phyloP scores from a whole-genome alignment of 2,888 invertebrate species.

The Sycophila texana region DNA sequence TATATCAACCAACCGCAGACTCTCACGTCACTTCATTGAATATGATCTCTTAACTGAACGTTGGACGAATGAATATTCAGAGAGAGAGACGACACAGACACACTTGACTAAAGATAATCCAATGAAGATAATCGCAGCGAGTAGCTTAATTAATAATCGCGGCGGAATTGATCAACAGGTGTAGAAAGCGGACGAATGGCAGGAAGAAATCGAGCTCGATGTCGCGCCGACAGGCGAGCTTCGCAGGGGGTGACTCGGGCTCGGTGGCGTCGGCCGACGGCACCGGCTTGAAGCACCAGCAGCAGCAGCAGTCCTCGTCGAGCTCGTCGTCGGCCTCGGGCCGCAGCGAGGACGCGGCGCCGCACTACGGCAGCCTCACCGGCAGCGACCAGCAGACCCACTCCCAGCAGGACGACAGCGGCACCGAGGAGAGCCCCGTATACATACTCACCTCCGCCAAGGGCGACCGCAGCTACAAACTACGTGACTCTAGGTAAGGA shows the following conservation, averaged over 20 bases:
- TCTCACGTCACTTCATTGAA: too few species aligned
- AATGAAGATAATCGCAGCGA: too few species aligned
- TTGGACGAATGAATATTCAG: too few species aligned
- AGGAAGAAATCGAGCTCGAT: constrained; percentile 73
- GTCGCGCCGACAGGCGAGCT: constrained; percentile 72
- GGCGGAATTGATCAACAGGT: constrained; percentile 62
- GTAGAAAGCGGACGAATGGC: constrained; percentile 72
- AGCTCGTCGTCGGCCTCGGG: constrained; percentile 74
- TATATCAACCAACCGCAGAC: too few species aligned
- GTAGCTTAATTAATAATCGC: too few species aligned
- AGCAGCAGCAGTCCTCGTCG: constrained; percentile 65
- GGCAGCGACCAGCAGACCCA: constrained; percentile 71
- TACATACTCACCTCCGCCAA: constrained; percentile 73
- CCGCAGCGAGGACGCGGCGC: constrained; percentile 70
- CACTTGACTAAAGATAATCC: too few species aligned
- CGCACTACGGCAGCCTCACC: constrained; percentile 61
- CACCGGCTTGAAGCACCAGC: constrained; percentile 65
- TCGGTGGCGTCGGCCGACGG: constrained; percentile 62
- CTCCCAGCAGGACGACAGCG: constrained; percentile 73
- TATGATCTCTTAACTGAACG: too few species aligned
- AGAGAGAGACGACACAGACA: too few species aligned
- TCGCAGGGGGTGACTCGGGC: constrained; percentile 37
- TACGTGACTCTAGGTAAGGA: constrained; percentile 84
- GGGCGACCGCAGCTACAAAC: constrained; percentile 79
- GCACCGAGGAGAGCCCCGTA: constrained; percentile 73